Percentiles rank a stretch among this genome's conserved stretches.
Conservation (phyloP, 2,888 invertebrate genomes). For the Rotaria magnacalcarata region DNA sequence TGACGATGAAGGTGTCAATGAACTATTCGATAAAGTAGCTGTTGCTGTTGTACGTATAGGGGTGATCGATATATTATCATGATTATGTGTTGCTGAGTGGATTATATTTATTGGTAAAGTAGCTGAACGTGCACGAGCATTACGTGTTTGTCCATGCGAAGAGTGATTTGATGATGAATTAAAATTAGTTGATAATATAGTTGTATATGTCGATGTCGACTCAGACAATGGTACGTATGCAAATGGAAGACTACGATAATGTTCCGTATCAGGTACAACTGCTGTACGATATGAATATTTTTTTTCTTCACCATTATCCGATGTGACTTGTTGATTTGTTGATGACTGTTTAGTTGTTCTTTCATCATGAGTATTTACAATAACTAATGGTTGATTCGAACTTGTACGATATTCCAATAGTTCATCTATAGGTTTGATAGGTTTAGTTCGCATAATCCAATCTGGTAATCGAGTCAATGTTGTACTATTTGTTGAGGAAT, state of each 20-base stretch:
- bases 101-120: not conserved
- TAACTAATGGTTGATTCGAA: not conserved
- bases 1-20: too few species aligned
- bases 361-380: not conserved
- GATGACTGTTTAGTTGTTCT: not conserved
- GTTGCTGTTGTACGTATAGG: too few species aligned
- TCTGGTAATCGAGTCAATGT: not conserved
- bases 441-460: not conserved
- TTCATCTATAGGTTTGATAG: not conserved
- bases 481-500: not conserved
- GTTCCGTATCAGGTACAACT: not conserved
- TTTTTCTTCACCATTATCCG: not conserved
- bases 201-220: not conserved
- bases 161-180: not conserved
- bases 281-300: not conserved
- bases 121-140: not conserved
- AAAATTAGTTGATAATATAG: not conserved
- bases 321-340: not conserved
- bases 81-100: not conserved
- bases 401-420: not conserved
- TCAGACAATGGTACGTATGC: not conserved
- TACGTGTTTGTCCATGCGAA: not conserved
- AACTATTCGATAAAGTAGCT: too few species aligned
- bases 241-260: not conserved
- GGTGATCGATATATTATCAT: not conserved